Evolutionary conservation across 2,888 invertebrate genomes (phyloP), one percentile per base, ranked within the genome.

Genomic region (Acrobasis consociella): DNA sequence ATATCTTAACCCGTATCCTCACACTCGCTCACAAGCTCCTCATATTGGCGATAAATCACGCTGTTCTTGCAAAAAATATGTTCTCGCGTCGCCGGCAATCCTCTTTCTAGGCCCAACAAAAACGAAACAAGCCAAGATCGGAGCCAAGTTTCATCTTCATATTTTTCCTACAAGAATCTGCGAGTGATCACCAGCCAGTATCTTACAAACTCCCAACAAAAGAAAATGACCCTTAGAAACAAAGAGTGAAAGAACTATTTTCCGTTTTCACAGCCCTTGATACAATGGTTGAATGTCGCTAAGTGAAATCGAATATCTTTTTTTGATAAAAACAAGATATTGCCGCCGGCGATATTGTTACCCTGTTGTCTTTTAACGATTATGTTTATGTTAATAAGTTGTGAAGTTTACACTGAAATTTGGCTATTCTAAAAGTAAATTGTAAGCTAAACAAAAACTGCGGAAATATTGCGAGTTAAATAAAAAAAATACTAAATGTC

Each of bases 141-240:
- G 62, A 60, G 67, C 69, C 69, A 71, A 71, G 67, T 72, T 69
- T 69, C 72, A 71, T 70, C 72, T 69, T 69, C 69, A 72, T 72
- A 72, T 72, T 72, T 72, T 69, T 67, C 68, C 64, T 46, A 60
- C 59, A 61, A 66, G 67, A 67, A 65, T 65, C 65, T 69, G 68
- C 62, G 52, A 66, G 63, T 69, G 67, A 69, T 68, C 65, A 66
- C 63, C 52, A 46, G 11, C 68, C 66, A 66, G 16, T 64, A 22
- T 63, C 13, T n/a, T 38, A n/a, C 56, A 66, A 65, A 16, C 65
- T 49, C 42, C 16, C 46, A 9, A 9, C 38, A 16, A 50, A 15
- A 49, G 16, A 60, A 37, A 49, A 31, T 51, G 15, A 60, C 15
- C 50, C 22, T 2, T 60, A 56, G 22, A 17, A 42, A 22, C 8